Evolutionary conservation across 2,888 invertebrate species (phyloP).

Genomic region (Phyllotreta cruciferae): DNA sequence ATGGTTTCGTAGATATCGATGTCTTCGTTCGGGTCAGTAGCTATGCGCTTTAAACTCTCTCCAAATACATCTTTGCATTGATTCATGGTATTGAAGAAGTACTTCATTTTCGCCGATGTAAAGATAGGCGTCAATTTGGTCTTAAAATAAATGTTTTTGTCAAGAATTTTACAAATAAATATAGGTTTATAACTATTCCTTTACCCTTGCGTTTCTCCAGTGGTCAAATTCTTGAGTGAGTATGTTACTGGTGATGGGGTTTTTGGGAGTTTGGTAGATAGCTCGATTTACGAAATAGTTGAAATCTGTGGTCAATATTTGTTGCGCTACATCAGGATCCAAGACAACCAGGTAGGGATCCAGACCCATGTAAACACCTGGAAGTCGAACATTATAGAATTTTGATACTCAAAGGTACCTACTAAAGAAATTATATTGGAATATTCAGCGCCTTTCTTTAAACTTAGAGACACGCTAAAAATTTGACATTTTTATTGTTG

Average conservation of each 20-base stretch:
- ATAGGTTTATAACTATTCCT: neutral
- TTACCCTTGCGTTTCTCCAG: slow-evolving; percentile 53
- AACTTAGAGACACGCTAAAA: too few relatives aligned
- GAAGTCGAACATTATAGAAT: neutral
- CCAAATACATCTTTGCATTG: slow-evolving; percentile 12
- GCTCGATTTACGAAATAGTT: slow-evolving; percentile 48
- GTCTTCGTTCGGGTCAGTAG: neutral
- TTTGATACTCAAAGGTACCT: too few relatives aligned
- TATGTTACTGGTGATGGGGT: slow-evolving; percentile 47
- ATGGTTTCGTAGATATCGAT: slow-evolving; percentile 15
- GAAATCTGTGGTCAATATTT: slow-evolving; percentile 50
- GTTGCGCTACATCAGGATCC: slow-evolving; percentile 48
- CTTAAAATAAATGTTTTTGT: slow-evolving; percentile 3
- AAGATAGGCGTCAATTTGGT: slow-evolving; percentile 16
- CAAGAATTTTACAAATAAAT: neutral
- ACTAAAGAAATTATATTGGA: too few relatives aligned
- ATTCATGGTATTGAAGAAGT: slow-evolving; percentile 11
- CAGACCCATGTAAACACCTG: slow-evolving; percentile 35
- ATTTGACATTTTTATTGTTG: too few relatives aligned
- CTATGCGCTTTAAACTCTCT: neutral
- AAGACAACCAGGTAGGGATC: slow-evolving; percentile 46
- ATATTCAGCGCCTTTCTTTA: too few relatives aligned
- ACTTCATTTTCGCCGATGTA: slow-evolving; percentile 23
- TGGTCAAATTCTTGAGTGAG: slow-evolving; percentile 47
- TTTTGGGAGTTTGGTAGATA: slow-evolving; percentile 43